These are phyloP conservation scores for Oophaga sylvatica DNA, from an alignment of 2,797 vertebrate species.

Conservation along the genomic window DNA sequence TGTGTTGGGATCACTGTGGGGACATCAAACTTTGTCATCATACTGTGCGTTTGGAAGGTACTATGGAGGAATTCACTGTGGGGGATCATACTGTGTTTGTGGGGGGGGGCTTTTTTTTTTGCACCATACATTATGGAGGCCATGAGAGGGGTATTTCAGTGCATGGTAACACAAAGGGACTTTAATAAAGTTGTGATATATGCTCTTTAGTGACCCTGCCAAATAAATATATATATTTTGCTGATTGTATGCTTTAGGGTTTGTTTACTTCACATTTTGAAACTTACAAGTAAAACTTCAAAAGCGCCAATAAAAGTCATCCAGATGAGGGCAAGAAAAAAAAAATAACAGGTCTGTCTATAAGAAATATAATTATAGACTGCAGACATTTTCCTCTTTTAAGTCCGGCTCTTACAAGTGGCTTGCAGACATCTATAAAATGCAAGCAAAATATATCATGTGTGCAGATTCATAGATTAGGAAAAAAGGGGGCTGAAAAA, in stretches of 20 bases:
- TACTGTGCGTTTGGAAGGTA: no score
- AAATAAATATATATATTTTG: neutral
- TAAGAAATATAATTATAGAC: conserved; percentile 26
- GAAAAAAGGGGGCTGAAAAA: neutral
- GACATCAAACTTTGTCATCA: no score
- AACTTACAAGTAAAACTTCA: conserved; percentile 44
- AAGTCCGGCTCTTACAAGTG: neutral
- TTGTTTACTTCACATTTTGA: neutral
- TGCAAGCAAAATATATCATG: neutral
- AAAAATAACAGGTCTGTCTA: conserved; percentile 13
- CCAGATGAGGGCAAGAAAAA: conserved; percentile 45
- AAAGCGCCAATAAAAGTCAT: conserved; percentile 35
- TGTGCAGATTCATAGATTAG: neutral
- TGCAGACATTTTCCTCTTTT: neutral
- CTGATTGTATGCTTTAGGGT: neutral
- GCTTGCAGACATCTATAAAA: conserved; percentile 15
- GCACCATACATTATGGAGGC: no score
- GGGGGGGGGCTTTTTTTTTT: no score
- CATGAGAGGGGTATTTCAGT: no score
- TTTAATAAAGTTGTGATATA: no score
- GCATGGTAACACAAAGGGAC: no score
- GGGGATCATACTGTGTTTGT: no score
- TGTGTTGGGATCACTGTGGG: no score
- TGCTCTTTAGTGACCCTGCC: no score
- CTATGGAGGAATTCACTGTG: no score